phyloP scores from a whole-genome alignment of 2,113 vertebrate genomes.

The Sebastes schlegelii region DNA sequence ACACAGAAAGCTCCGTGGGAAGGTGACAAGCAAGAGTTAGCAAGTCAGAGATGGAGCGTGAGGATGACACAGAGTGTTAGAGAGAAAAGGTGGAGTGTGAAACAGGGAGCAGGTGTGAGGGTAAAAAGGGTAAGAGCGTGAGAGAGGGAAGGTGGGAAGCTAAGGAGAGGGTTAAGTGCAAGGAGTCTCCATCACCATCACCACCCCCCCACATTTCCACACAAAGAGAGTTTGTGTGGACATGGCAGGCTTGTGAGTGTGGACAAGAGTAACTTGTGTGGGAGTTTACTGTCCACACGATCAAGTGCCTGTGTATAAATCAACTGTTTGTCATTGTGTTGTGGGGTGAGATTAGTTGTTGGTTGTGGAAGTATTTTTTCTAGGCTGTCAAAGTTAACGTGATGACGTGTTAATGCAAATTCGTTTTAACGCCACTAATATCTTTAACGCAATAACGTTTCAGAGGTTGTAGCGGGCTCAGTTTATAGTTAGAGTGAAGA shows the following conservation, averaged over 20 bases:
- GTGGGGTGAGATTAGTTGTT: not conserved
- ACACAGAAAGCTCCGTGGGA: slow-evolving; percentile 32
- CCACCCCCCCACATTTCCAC: not conserved
- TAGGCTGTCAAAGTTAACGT: too few species aligned
- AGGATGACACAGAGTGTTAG: slow-evolving; percentile 41
- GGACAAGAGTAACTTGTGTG: not conserved
- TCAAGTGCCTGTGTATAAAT: not conserved
- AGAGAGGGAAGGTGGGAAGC: slow-evolving; percentile 39
- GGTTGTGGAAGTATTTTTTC: not conserved
- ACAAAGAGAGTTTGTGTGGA: not conserved
- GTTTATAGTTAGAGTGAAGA: too few species aligned
- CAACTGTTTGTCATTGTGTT: not conserved
- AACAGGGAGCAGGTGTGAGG: slow-evolving; percentile 67
- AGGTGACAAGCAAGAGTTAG: slow-evolving; percentile 44
- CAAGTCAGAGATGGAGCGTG: slow-evolving; percentile 41
- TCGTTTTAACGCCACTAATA: too few species aligned
- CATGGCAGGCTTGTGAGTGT: not conserved
- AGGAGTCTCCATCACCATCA: slow-evolving; percentile 27
- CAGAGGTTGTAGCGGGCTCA: too few species aligned
- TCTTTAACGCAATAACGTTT: too few species aligned
- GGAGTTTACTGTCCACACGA: not conserved
- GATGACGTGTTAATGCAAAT: too few species aligned
- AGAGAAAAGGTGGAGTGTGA: slow-evolving; percentile 56
- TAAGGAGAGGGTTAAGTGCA: slow-evolving; percentile 49
- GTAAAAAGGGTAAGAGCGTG: slow-evolving; percentile 45